These are phyloP conservation scores for Erpornis zantholeuca DNA, from an alignment of 2,113 vertebrate species.

Conservation along the genomic window DNA sequence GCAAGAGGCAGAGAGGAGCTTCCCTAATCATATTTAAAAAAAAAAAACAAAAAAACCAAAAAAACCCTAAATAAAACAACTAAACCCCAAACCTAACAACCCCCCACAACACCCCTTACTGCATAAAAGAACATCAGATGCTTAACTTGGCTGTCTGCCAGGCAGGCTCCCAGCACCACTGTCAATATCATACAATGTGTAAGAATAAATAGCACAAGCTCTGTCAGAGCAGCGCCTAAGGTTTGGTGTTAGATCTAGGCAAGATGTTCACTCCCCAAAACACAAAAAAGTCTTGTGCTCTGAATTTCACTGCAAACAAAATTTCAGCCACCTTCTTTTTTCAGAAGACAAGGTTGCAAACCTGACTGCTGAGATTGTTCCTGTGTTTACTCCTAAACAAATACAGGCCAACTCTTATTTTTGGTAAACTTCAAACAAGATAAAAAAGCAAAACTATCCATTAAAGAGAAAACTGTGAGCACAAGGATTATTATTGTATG, in stretches of 20 bases:
- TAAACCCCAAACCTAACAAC: not conserved
- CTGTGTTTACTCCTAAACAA: not conserved
- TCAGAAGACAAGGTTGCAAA: not conserved
- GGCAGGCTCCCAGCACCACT: not conserved
- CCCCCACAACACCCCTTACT: not conserved
- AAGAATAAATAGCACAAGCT: not conserved
- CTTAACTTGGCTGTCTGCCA: slow-evolving; percentile 42
- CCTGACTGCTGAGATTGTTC: not conserved
- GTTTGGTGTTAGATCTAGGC: not conserved
- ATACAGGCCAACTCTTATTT: not conserved
- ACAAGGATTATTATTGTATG: not conserved
- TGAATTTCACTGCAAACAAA: not conserved
- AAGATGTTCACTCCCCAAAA: not conserved
- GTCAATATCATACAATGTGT: not conserved
- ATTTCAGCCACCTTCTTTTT: not conserved
- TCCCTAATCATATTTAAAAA: slow-evolving; percentile 1
- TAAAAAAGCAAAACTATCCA: not conserved
- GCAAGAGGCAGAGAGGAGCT: slow-evolving; percentile 35
- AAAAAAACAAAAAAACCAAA: not conserved
- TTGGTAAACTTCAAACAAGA: not conserved
- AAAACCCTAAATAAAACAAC: not conserved
- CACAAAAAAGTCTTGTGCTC: not conserved
- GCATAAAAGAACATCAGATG: slow-evolving; percentile 32
- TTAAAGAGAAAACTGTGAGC: not conserved
- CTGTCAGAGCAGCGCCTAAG: not conserved